Base-by-base conservation (phyloP, 2,797 vertebrate species). In the Sebastes jordani region DNA sequence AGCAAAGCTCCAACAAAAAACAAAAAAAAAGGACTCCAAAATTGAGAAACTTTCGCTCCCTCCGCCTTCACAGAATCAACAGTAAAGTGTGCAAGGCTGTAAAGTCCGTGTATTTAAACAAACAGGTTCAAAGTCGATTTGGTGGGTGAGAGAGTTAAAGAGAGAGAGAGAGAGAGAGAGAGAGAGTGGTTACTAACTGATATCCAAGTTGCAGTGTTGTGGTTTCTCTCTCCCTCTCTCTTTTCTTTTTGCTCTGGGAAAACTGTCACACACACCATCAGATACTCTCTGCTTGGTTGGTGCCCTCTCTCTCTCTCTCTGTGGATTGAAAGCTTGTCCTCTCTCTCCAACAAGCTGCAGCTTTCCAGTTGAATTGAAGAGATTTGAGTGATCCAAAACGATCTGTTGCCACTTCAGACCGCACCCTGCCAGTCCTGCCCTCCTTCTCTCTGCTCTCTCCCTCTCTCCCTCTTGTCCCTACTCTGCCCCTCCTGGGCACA, bases 361-460 rank as follows among this genome's bases (percentile, higher is more conserved):
- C 88, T 89, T 93, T 93, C 88, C 90, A 88, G 83, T 87, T 91
- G 93, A 91, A 95, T 95, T 95, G 91, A 73, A 95, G 94, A 95
- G 96, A 96, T 96, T 94, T 95, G 96, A 97, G 95, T 96, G 97
- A 97, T 97, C 96, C 96, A 93, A 95, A 95, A 95, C 87, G 96
- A 96, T 95, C 91, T 95, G 95, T 95, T 96, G 96, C 96, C 96
- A 96, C 96, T 95, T 95, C 95, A 97, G 97, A 97, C 97, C 97
- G 96, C 96, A 97, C 97, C 97, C 97, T 97, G 95, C 95, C 97
- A 96, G 95, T 92, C 93, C 92, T 95, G 92, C 93, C 92, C 94
- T 94, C 93, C 91, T 38, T 38, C 36, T 95, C 95, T 95, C 90
- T 52, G 49, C 49, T 81, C 89, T 81, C 95, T 81, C 95, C 95